Conservation (phyloP, 64 coral and sea anemone genomes). For the Astreopora myriophthalma region DNA sequence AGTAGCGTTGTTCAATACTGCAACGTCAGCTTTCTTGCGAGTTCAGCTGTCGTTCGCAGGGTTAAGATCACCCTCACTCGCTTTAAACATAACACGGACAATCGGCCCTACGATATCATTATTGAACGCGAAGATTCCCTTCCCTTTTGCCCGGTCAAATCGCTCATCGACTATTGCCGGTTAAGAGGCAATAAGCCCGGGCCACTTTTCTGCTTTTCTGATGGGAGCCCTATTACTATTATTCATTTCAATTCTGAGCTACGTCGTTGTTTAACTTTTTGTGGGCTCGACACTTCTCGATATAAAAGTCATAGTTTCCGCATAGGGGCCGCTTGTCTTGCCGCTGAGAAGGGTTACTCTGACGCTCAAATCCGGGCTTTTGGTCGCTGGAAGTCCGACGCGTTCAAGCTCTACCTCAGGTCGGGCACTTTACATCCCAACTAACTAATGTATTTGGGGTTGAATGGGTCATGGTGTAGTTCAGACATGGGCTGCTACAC, state of each 20-base stretch:
- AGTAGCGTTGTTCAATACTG: neutral
- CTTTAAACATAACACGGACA: neutral
- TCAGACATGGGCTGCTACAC: neutral
- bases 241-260: neutral
- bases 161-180: neutral
- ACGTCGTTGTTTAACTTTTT: neutral
- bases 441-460: no score
- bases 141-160: neutral
- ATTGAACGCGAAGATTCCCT: neutral
- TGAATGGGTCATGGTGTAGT: neutral
- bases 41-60: neutral
- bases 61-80: neutral
- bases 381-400: slow-evolving; percentile 22
- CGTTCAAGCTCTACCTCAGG: neutral
- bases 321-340: neutral
- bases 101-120: neutral
- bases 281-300: neutral
- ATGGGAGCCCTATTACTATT: neutral
- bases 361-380: slow-evolving; percentile 12
- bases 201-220: neutral
- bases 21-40: neutral
- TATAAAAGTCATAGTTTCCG: slow-evolving; percentile 19
- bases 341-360: neutral
- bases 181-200: neutral
- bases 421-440: neutral